Percentiles rank a stretch among this genome's conserved stretches.
These are phyloP conservation scores for Aramus guarauna DNA, from an alignment of 2,113 vertebrate species.

Conservation along the genomic window DNA sequence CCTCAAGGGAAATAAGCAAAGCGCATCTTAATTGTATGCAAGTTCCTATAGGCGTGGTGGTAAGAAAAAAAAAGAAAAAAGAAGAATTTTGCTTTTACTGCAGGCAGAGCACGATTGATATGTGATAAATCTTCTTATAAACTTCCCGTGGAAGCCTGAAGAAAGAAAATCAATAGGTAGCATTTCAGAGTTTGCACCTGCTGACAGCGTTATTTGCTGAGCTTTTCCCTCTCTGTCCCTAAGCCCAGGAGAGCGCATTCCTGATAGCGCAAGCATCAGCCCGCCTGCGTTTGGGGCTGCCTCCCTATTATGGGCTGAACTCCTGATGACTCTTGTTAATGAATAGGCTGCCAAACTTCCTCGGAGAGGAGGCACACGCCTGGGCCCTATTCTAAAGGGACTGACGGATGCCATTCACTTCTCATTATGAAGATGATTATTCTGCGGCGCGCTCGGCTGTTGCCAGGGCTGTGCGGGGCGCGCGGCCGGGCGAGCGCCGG, in stretches of 20 bases:
- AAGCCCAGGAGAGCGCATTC: background rate
- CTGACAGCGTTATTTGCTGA: conserved; percentile 19
- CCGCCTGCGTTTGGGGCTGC: conserved; percentile 10
- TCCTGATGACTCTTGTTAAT: conserved; percentile 78
- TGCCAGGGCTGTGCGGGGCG: conserved; percentile 73
- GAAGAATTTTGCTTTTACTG: background rate
- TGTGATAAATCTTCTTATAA: background rate
- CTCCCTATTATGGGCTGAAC: conserved; percentile 67
- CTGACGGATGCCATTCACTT: conserved; percentile 79
- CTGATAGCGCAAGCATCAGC: conserved; percentile 11
- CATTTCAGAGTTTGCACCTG: conserved; percentile 1
- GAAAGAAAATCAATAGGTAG: background rate
- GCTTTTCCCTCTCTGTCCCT: background rate
- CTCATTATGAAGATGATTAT: conserved; percentile 84
- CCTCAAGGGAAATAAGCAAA: background rate
- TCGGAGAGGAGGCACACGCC: conserved; percentile 70
- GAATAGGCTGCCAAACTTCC: conserved; percentile 82
- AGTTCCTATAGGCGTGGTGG: background rate
- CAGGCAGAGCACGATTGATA: background rate
- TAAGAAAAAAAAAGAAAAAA: background rate
- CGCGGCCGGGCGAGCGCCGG: conserved; percentile 40
- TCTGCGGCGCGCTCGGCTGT: conserved; percentile 80
- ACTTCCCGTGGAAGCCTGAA: background rate
- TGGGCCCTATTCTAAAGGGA: conserved; percentile 77
- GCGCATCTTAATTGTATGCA: rapidly evolving